These are phyloP conservation scores for fruit fly (Drosophila melanogaster) DNA, from an alignment of 1,140 invertebrate genomes.

Conservation along the genomic window Release_6_plus_ISO1_MT NT_037436.4:1828501-1829000, in stretches of 20 bases:
- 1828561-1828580: slow-evolving; percentile 9
- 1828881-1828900: slow-evolving; percentile 15
- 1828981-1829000: slow-evolving; percentile 54
- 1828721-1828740: slow-evolving; percentile 13
- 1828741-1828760: slow-evolving; percentile 52
- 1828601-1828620: slow-evolving; percentile 20
- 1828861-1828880: slow-evolving; percentile 7
- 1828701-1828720: slow-evolving; percentile 47
- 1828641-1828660: slow-evolving; percentile 74
- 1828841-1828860: neutral
- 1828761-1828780: slow-evolving; percentile 20
- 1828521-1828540: slow-evolving; percentile 53
- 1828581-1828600: slow-evolving; percentile 14
- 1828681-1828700: slow-evolving; percentile 45
- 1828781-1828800: slow-evolving; percentile 35
- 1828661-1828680: slow-evolving; percentile 58
- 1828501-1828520: slow-evolving; percentile 67
- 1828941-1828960: slow-evolving; percentile 64
- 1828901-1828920: slow-evolving; percentile 62
- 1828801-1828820: slow-evolving; percentile 51
- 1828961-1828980: slow-evolving; percentile 64
- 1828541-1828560: slow-evolving; percentile 16
- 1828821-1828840: slow-evolving; percentile 1
- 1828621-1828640: slow-evolving; percentile 60
- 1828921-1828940: slow-evolving; percentile 67